A percentile compares a stretch with the other conserved stretches of the same genome.
phyloP scores from a whole-genome alignment of 2,113 vertebrate genomes.

The Engystomops pustulosus region DNA sequence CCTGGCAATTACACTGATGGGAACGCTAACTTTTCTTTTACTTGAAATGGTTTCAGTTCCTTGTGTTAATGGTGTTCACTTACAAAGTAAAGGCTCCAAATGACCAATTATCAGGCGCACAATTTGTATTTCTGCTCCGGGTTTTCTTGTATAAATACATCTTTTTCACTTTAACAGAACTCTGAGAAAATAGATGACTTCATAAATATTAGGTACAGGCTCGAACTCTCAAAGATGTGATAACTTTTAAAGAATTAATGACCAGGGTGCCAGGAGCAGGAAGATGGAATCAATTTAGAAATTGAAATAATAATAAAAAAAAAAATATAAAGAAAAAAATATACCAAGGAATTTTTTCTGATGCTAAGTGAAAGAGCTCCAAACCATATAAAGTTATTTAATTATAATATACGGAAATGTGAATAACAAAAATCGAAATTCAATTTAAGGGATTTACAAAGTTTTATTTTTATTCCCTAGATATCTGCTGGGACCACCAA shows the following conservation, averaged over 20 bases:
- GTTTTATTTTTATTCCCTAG: too few species aligned
- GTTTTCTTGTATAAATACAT: constrained; percentile 21
- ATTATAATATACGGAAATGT: too few species aligned
- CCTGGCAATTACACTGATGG: constrained; percentile 27
- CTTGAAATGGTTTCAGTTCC: constrained; percentile 4
- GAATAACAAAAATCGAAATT: too few species aligned
- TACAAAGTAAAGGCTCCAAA: constrained; percentile 23
- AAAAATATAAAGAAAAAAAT: background rate
- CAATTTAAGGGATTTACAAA: too few species aligned
- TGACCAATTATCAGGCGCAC: constrained; percentile 33
- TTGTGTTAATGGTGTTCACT: constrained; percentile 40
- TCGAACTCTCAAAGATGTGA: background rate
- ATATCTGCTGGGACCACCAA: too few species aligned
- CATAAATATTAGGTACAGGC: background rate
- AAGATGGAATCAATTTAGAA: background rate
- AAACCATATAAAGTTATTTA: too few species aligned
- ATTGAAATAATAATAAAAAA: background rate
- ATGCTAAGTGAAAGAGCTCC: background rate
- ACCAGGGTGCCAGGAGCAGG: background rate
- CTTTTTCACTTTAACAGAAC: background rate
- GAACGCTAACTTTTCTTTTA: constrained; percentile 12
- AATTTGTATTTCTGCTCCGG: background rate
- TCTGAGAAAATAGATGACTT: constrained; percentile 16
- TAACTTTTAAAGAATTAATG: constrained; percentile 25
- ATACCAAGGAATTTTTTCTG: background rate